Conservation (phyloP, 1,140 invertebrate species). For the Ceratosolen solmsi region DNA sequence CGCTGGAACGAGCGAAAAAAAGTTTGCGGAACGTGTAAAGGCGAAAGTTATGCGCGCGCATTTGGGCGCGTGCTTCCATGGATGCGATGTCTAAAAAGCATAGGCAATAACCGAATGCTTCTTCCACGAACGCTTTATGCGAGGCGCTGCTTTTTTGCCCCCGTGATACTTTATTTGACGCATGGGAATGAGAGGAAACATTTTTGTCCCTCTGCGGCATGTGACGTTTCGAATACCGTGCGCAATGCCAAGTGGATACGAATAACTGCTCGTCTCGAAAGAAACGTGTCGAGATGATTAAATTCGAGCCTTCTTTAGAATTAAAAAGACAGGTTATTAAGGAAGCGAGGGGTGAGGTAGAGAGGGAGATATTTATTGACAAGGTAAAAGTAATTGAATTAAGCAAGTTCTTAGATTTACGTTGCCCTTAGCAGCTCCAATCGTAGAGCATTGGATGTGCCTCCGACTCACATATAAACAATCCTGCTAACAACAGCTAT, state of each 20-base stretch:
- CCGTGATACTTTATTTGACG: not conserved
- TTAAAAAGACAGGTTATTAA: too few relatives aligned
- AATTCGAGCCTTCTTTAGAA: not conserved
- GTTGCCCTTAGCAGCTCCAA: not conserved
- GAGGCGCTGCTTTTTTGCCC: not conserved
- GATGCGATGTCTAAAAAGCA: not conserved
- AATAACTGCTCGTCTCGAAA: not conserved
- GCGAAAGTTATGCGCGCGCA: not conserved
- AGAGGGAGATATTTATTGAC: too few relatives aligned
- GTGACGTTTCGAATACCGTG: too few relatives aligned
- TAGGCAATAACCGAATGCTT: conserved; percentile 6
- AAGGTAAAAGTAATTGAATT: not conserved
- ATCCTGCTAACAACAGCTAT: not conserved
- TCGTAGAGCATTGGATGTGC: not conserved
- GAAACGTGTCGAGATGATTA: not conserved
- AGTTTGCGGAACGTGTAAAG: conserved; percentile 19
- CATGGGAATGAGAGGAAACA: not conserved
- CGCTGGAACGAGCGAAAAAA: conserved; percentile 47
- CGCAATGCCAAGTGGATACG: not conserved
- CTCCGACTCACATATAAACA: not conserved
- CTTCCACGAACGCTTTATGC: not conserved
- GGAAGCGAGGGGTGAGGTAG: too few relatives aligned
- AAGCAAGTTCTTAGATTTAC: not conserved
- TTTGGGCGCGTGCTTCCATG: not conserved
- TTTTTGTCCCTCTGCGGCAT: not conserved